These are phyloP conservation scores for Caradrina clavipalpis DNA, from an alignment of 2,888 invertebrate genomes.

Conservation along the genomic window DNA sequence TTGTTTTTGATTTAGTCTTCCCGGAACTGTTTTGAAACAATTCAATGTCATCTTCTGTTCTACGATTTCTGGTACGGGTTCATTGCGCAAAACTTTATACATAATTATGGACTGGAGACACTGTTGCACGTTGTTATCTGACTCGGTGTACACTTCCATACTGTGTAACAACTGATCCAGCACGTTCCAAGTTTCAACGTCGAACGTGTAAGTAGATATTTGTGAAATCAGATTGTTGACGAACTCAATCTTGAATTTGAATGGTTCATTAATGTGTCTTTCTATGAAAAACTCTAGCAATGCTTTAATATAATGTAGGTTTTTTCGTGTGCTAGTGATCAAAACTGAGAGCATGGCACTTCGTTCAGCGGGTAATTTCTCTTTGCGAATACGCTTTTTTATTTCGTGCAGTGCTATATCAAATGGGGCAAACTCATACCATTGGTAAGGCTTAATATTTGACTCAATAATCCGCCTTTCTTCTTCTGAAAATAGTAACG, in stretches of 20 bases:
- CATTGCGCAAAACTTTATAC: conserved; percentile 60
- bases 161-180: conserved; percentile 80
- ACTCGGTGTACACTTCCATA: conserved; percentile 80
- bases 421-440: conserved; percentile 79
- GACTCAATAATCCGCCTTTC: too few species aligned
- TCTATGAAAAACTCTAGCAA: conserved; percentile 76
- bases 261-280: conserved; percentile 82
- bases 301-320: conserved; percentile 69
- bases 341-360: conserved; percentile 74
- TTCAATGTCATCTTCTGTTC: conserved; percentile 15
- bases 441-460: too few species aligned
- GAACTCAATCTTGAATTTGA: conserved; percentile 79
- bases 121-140: conserved; percentile 74
- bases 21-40: conserved; percentile 29
- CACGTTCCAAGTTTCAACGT: conserved; percentile 75
- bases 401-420: conserved; percentile 74
- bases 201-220: conserved; percentile 69
- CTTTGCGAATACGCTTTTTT: conserved; percentile 76
- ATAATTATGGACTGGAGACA: conserved; percentile 76
- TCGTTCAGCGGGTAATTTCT: conserved; percentile 76
- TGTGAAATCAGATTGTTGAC: conserved; percentile 72
- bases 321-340: conserved; percentile 69
- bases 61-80: conserved; percentile 75
- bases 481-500: conserved; percentile 13
- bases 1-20: conserved; percentile 71